phyloP scores from a whole-genome alignment of 2,888 invertebrate genomes.

The Bimastos eiseni region DNA sequence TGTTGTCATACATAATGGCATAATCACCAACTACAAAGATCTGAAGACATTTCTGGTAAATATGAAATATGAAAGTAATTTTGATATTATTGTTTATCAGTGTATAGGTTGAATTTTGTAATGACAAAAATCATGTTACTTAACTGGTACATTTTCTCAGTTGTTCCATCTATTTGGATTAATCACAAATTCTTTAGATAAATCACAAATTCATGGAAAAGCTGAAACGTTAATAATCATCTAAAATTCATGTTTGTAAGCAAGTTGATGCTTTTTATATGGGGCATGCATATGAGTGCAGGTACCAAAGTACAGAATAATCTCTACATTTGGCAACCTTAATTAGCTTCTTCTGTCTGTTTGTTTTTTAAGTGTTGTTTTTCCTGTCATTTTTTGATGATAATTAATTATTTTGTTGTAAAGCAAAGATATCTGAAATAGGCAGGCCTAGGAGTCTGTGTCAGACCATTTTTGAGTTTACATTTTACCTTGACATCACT shows the following conservation, averaged over 20 bases:
- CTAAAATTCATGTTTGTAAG: neutral
- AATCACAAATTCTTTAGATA: neutral
- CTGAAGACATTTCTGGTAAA: constrained; percentile 83
- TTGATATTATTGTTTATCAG: neutral
- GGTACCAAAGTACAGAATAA: constrained; percentile 3
- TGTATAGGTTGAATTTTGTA: neutral
- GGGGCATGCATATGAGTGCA: neutral
- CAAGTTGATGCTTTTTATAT: neutral
- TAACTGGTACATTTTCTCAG: too few relatives aligned
- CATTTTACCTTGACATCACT: too few relatives aligned
- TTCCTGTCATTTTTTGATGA: too few relatives aligned
- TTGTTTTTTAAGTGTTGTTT: too few relatives aligned
- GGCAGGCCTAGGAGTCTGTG: too few relatives aligned
- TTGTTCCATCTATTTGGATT: too few relatives aligned
- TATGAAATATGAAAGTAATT: constrained; percentile 26
- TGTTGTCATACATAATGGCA: constrained; percentile 70
- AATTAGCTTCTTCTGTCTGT: neutral
- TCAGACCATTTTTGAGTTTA: too few relatives aligned
- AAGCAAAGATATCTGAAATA: too few relatives aligned
- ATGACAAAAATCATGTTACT: neutral
- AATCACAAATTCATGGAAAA: neutral
- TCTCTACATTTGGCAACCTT: neutral
- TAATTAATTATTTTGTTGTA: too few relatives aligned
- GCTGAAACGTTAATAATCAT: neutral
- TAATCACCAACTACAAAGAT: constrained; percentile 97